Conservation (phyloP, 2,888 invertebrate species). For the Pandemis cinnamomeana region DNA sequence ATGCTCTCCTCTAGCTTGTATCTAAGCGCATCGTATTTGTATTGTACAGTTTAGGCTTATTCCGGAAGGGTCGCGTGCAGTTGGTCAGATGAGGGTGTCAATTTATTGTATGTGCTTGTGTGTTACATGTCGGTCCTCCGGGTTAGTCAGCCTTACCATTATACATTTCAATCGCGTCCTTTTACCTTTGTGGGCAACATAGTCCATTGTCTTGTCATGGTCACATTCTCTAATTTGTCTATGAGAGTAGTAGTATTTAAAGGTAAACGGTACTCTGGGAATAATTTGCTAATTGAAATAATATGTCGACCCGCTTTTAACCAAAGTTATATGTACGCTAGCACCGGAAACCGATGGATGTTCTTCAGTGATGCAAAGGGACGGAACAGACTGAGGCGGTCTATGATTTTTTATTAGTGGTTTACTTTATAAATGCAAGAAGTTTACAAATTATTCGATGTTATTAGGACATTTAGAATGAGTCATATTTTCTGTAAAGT, state of each 20-base stretch:
- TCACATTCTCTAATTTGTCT: neutral
- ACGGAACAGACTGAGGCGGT: constrained; percentile 54
- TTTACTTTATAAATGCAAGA: constrained; percentile 30
- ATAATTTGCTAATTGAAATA: constrained; percentile 10
- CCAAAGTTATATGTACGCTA: neutral
- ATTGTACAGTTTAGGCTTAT: constrained; percentile 47
- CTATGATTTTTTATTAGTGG: constrained; percentile 49
- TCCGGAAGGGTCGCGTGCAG: constrained; percentile 54
- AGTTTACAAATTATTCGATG: constrained; percentile 28
- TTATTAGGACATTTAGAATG: constrained; percentile 33
- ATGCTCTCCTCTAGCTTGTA: constrained; percentile 57
- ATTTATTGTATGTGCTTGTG: constrained; percentile 57
- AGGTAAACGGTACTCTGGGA: neutral
- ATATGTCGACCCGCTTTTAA: neutral
- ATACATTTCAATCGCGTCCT: neutral
- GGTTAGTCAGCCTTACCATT: constrained; percentile 7
- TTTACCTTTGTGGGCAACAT: neutral
- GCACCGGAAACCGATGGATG: neutral
- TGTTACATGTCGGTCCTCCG: constrained; percentile 44
- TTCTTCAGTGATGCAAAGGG: constrained; percentile 5
- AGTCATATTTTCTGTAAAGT: constrained; percentile 29
- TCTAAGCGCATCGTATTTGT: constrained; percentile 48
- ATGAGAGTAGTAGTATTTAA: neutral
- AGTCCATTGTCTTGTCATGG: neutral
- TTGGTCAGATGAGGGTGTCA: constrained; percentile 66